Percentiles rank a stretch among this genome's conserved stretches.
Conservation (phyloP, 1,140 invertebrate species). For the Brachionus calyciflorus region DNA sequence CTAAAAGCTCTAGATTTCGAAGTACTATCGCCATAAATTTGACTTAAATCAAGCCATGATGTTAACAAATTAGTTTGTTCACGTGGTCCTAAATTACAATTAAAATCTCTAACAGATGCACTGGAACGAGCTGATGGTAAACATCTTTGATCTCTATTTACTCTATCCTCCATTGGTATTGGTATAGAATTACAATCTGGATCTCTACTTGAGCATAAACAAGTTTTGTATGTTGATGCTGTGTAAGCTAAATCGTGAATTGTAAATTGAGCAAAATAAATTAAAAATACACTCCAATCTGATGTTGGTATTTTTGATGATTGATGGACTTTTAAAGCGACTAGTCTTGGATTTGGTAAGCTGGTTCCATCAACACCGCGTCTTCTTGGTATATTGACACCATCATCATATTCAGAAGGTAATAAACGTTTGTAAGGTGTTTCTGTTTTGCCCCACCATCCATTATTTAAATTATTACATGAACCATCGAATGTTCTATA, state of each 20-base stretch:
- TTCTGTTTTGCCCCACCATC: constrained; percentile 71
- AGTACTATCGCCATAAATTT: constrained; percentile 19
- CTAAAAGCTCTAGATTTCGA: neutral
- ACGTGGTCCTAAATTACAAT: constrained; percentile 2
- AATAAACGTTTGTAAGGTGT: constrained; percentile 74
- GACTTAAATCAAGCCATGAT: neutral
- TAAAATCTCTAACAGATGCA: neutral
- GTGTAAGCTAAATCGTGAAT: neutral
- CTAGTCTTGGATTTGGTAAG: constrained; percentile 13
- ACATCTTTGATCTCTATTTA: neutral
- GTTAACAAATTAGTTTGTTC: constrained; percentile 16
- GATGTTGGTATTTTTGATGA: neutral
- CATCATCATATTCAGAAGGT: constrained; percentile 71
- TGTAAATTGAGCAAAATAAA: constrained; percentile 18
- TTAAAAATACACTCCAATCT: neutral
- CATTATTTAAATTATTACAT: constrained; percentile 81
- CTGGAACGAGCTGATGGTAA: neutral
- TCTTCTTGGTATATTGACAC: neutral
- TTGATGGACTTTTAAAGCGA: neutral
- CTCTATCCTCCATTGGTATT: neutral
- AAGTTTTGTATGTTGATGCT: neutral
- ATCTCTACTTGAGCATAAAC: neutral
- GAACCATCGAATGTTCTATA: constrained; percentile 73
- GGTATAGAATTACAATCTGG: constrained; percentile 27
- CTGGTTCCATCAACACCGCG: constrained; percentile 54